phyloP scores from a whole-genome alignment of 2,888 invertebrate species.

The Cephus runcator region DNA sequence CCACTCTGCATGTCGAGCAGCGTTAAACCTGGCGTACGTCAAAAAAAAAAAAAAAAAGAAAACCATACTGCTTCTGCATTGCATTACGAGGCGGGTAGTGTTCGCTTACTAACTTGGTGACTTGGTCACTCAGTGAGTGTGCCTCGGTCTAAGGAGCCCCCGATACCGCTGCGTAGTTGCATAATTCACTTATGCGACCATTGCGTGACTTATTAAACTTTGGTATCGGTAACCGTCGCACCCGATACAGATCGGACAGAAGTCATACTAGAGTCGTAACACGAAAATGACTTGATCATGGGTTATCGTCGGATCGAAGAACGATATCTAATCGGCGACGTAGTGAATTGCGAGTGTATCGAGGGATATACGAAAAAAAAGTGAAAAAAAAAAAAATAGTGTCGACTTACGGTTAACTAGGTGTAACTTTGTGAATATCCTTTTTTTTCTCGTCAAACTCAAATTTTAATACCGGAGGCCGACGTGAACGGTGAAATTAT shows the following conservation, averaged over 20 bases:
- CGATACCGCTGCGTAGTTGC: background rate
- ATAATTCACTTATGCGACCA: background rate
- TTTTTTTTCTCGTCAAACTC: background rate
- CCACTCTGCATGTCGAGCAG: conserved; percentile 16
- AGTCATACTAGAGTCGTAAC: background rate
- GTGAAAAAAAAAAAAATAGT: background rate
- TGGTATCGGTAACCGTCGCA: background rate
- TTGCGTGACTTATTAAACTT: background rate
- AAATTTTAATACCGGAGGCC: background rate
- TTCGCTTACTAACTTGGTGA: conserved; percentile 42
- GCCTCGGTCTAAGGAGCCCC: conserved; percentile 20
- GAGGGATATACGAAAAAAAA: background rate
- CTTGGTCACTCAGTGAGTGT: conserved; percentile 51
- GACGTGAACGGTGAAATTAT: background rate
- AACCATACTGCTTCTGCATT: conserved; percentile 27
- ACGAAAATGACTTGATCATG: background rate
- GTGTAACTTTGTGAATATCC: background rate
- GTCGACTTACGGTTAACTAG: background rate
- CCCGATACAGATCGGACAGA: background rate
- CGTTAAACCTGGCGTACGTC: conserved; percentile 22
- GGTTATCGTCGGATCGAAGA: background rate
- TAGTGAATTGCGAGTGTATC: background rate
- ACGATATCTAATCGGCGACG: background rate
- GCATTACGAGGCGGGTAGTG: conserved; percentile 28
- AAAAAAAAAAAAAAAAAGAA: conserved; percentile 18